Evolutionary conservation across 2,113 vertebrate genomes (phyloP).

Genomic region (Merops nubicus): DNA sequence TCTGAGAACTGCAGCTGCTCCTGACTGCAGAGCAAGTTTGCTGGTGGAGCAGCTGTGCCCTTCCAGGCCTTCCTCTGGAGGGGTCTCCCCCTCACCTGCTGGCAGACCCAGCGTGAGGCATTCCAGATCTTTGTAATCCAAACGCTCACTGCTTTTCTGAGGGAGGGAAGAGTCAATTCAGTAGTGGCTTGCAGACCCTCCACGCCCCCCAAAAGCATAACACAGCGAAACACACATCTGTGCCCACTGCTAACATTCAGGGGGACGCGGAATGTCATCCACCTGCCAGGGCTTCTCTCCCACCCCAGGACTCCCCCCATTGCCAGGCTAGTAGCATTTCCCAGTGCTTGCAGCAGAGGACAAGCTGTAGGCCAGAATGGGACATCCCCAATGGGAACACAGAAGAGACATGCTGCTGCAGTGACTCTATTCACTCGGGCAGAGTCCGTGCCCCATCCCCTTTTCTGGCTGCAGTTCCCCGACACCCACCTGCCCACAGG

Average conservation of each 20-base stretch:
- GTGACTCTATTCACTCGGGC: too few species aligned
- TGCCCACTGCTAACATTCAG: neutral
- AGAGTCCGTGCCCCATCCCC: neutral
- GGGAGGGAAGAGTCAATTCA: neutral
- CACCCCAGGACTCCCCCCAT: neutral
- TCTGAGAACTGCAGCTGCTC: neutral
- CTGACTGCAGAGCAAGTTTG: neutral
- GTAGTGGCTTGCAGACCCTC: neutral
- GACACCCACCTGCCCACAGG: constrained; percentile 71
- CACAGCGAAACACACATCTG: accelerated
- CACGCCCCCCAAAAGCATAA: neutral
- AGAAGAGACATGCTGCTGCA: neutral
- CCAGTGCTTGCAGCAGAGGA: neutral
- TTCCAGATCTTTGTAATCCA: constrained; percentile 66
- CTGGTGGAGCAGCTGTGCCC: too few species aligned
- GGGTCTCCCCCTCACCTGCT: neutral
- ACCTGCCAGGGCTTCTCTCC: neutral
- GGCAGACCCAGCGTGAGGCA: neutral
- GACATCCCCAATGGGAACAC: accelerated
- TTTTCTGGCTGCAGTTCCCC: neutral
- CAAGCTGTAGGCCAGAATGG: neutral
- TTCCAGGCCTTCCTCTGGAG: neutral
- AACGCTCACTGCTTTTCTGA: constrained; percentile 61
- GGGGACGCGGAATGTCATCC: accelerated
- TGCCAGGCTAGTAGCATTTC: neutral